phyloP scores from a whole-genome alignment of 2,888 invertebrate species.

The Camptogramma bilineatum region DNA sequence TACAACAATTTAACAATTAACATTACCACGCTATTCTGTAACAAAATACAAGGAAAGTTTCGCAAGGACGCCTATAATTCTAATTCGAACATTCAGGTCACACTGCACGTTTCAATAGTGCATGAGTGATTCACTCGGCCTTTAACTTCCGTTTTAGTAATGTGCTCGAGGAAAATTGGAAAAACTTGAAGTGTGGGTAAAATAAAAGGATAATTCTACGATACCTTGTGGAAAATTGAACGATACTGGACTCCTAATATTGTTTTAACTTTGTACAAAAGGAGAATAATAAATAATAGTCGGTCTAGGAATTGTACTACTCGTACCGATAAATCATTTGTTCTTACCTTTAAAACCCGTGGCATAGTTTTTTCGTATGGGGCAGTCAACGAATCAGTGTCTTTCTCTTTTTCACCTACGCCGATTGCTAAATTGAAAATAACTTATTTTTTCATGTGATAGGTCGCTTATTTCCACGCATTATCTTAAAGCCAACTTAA shows the following conservation, averaged over 20 bases:
- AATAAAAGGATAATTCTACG: conserved; percentile 20
- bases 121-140: conserved; percentile 27
- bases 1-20: too few relatives aligned
- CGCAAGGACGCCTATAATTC: conserved; percentile 19
- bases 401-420: too few relatives aligned
- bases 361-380: too few relatives aligned
- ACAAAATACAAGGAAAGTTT: conserved; percentile 18
- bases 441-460: too few relatives aligned
- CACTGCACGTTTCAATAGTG: conserved; percentile 19
- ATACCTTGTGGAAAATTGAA: not conserved
- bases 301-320: too few relatives aligned
- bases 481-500: too few relatives aligned
- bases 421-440: too few relatives aligned
- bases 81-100: conserved; percentile 25
- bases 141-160: conserved; percentile 28
- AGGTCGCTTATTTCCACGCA: too few relatives aligned
- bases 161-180: conserved; percentile 28
- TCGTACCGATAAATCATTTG: too few relatives aligned
- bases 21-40: not conserved
- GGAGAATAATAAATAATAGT: not conserved
- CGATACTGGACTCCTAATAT: not conserved
- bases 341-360: too few relatives aligned
- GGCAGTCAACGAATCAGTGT: too few relatives aligned
- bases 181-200: conserved; percentile 16
- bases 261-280: not conserved